Conservation (phyloP, 2,888 invertebrate genomes). For the Cerastis rubricosa region DNA sequence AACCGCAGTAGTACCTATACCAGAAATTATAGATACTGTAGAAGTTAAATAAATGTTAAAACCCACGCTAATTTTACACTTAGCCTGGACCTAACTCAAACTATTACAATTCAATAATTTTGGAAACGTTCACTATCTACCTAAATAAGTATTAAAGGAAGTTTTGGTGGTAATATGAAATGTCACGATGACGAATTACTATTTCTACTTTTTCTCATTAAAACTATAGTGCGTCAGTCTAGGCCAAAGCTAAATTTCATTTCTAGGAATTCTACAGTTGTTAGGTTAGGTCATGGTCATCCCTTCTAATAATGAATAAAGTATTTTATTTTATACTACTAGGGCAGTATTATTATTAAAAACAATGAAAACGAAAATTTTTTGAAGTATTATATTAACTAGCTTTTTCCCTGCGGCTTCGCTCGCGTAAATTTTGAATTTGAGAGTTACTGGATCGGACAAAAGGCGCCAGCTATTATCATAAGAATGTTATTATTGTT, state of each 20-base stretch:
- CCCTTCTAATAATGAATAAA: not conserved
- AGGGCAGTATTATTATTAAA: not conserved
- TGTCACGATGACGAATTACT: not conserved
- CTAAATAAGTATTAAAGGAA: not conserved
- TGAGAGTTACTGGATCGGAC: too few species aligned
- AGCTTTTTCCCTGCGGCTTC: too few species aligned
- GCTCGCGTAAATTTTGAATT: too few species aligned
- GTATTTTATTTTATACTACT: not conserved
- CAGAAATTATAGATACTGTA: not conserved
- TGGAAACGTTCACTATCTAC: not conserved
- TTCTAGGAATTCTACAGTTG: not conserved
- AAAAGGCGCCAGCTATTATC: too few species aligned
- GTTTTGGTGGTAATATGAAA: not conserved
- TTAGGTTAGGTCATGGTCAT: not conserved
- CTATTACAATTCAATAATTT: not conserved
- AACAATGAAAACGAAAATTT: not conserved
- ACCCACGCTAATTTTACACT: constrained; percentile 4
- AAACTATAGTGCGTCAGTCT: too few species aligned
- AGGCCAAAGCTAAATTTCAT: not conserved
- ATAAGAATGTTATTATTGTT: too few species aligned
- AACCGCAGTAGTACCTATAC: not conserved
- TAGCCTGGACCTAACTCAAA: constrained; percentile 16
- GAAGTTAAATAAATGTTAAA: constrained; percentile 24
- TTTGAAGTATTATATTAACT: not conserved
- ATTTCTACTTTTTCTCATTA: not conserved